Evolutionary conservation across 2,888 invertebrate genomes (phyloP).

Genomic region (Lasioglossum marginatum): DNA sequence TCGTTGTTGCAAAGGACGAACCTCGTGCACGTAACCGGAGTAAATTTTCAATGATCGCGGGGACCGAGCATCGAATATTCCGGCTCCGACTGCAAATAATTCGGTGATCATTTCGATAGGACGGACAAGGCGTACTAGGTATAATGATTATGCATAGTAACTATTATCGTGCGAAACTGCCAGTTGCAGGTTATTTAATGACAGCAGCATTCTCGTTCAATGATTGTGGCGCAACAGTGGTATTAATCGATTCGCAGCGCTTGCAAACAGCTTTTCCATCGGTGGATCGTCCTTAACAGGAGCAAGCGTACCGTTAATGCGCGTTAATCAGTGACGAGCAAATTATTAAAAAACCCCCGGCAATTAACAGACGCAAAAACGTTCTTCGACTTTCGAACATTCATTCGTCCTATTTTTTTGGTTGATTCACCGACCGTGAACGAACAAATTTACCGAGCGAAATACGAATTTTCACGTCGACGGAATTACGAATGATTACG

Average conservation of each 20-base stretch:
- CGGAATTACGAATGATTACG: slow-evolving; percentile 1
- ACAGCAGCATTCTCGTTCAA: slow-evolving; percentile 27
- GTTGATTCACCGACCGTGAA: background rate
- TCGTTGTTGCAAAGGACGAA: background rate
- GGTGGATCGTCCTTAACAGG: background rate
- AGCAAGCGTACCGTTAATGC: background rate
- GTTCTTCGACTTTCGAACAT: background rate
- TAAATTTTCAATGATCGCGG: slow-evolving; percentile 4
- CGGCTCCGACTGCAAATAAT: slow-evolving; percentile 17
- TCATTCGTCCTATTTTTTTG: background rate
- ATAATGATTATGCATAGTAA: slow-evolving; percentile 27
- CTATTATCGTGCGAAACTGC: slow-evolving; percentile 8
- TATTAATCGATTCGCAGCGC: slow-evolving; percentile 36
- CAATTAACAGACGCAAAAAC: background rate
- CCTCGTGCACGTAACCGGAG: too few species aligned
- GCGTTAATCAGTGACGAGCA: background rate
- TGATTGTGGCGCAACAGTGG: slow-evolving; percentile 36
- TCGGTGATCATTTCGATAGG: slow-evolving; percentile 11
- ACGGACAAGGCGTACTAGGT: background rate
- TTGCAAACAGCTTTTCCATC: slow-evolving; percentile 12
- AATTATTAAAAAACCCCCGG: slow-evolving; percentile 20
- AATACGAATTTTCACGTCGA: background rate
- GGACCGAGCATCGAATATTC: background rate
- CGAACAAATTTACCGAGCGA: background rate
- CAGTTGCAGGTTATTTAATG: slow-evolving; percentile 36